A percentile compares a stretch with the other conserved stretches of the same genome.
phyloP scores from a whole-genome alignment of 2,113 vertebrate genomes.

The Amia ocellicauda region DNA sequence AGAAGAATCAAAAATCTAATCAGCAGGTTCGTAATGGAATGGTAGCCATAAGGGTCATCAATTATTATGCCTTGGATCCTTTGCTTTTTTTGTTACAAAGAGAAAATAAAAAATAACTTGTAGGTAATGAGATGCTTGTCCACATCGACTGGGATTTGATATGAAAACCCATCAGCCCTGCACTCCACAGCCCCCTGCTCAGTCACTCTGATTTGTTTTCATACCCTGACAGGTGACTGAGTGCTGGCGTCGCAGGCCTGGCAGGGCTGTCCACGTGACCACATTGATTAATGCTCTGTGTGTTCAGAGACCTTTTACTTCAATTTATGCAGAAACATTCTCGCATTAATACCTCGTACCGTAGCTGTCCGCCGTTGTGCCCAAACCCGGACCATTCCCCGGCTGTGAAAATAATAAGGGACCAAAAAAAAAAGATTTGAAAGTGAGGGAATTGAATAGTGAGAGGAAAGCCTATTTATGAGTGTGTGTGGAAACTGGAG shows the following conservation, averaged over 20 bases:
- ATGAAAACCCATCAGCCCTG: no score
- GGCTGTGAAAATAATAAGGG: no score
- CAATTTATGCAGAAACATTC: constrained; percentile 21
- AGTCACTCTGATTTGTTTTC: not conserved
- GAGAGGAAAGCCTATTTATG: no score
- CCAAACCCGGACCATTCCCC: no score
- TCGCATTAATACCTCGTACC: constrained; percentile 27
- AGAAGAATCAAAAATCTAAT: constrained; percentile 21
- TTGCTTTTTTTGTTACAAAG: constrained; percentile 19
- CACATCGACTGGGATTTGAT: no score
- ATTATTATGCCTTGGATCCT: constrained; percentile 21
- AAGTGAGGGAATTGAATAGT: no score
- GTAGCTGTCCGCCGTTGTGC: no score
- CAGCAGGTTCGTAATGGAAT: no score
- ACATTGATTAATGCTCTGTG: constrained; percentile 13
- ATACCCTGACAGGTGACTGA: not conserved
- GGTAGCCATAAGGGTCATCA: constrained; percentile 29
- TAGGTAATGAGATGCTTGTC: no score
- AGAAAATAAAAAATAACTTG: no score
- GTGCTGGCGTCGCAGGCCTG: not conserved
- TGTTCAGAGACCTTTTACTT: constrained; percentile 15
- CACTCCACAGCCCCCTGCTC: no score
- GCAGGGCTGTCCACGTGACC: not conserved
- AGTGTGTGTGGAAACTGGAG: not conserved
- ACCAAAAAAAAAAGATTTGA: no score